These are phyloP conservation scores for Aphelenchoides bicaudatus DNA, from an alignment of 2,888 invertebrate species.

Conservation along the genomic window DNA sequence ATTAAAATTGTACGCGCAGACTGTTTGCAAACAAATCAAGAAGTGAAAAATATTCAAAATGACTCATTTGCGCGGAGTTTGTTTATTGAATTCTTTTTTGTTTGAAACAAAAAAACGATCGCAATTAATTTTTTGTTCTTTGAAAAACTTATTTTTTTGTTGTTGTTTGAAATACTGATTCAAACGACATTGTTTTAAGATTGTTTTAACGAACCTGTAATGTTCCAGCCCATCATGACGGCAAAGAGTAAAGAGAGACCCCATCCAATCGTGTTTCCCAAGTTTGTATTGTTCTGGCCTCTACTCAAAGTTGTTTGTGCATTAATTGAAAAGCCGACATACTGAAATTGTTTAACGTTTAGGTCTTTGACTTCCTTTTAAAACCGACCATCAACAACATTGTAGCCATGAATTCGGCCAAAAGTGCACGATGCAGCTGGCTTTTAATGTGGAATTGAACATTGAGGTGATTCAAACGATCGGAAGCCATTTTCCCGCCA, in stretches of 20 bases:
- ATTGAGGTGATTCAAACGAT: too few species aligned
- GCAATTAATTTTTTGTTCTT: too few species aligned
- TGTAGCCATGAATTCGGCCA: conserved; percentile 25
- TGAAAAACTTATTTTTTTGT: too few species aligned
- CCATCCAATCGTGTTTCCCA: conserved; percentile 52
- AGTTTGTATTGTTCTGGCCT: conserved; percentile 17
- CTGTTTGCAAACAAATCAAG: too few species aligned
- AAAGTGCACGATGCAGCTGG: conserved; percentile 10
- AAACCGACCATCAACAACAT: conserved; percentile 22
- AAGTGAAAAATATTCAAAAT: too few species aligned
- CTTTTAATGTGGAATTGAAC: conserved; percentile 12
- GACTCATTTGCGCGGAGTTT: too few species aligned
- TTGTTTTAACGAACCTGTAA: conserved; percentile 14
- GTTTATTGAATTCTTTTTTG: too few species aligned
- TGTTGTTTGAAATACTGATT: too few species aligned
- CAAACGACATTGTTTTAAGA: too few species aligned
- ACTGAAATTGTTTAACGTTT: conserved; percentile 9
- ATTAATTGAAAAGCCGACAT: conserved; percentile 24
- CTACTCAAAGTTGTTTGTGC: conserved; percentile 25
- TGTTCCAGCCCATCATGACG: conserved; percentile 42
- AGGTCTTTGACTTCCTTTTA: background rate
- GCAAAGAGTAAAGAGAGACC: conserved; percentile 51
- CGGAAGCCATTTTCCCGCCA: too few species aligned
- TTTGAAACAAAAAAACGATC: too few species aligned
- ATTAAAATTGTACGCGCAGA: too few species aligned